Base-by-base conservation (phyloP, 2,113 vertebrate species). In the Chionis minor region DNA sequence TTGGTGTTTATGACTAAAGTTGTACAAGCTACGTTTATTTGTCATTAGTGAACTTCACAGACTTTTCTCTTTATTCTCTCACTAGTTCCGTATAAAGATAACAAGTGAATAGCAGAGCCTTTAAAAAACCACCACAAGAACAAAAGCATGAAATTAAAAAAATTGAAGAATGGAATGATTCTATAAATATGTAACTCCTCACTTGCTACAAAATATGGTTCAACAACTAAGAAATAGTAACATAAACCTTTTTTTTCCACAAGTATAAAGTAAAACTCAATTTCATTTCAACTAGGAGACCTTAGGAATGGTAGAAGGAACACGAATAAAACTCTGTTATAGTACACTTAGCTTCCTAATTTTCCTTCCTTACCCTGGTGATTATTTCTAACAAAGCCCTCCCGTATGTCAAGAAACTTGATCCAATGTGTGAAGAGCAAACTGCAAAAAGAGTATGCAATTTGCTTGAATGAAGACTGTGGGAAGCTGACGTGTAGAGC, bases 1-100 rank as follows among this genome's bases (percentile, higher is more conserved):
- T 98, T 96, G 65, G 56, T 96, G 69, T 96, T 98, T 96, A 97
- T 95, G 91, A 96, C 91, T 86, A 56, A 96, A 94, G 71, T 65
- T 95, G 81, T 92, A 92, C 81, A 91, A 94, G 87, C 61, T 91
- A 94, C 6, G 51, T 85, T 97, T 96, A 97, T 95, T 92, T 96
- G 91, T 95, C 95, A 94, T 98, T 95, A 97, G 85, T 42, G 88
- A 97, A 95, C 62, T 96, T 79, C 86, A 18, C 9, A 95, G 51
- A 70, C 67, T 92, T 90, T 65, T 61, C n/a, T 72, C 63, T 38
- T 70, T 42, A 70, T 77, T 72, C 20, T 65, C 8, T 82, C 17
- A 63, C 49, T 66, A 83, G 45, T 55, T 77, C n/a, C 49, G 35
- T 81, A 72, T 51, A 47, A 74, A 66, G 54, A 33, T 28, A 59